Evolutionary conservation across 1,140 invertebrate genomes (phyloP).

Genomic region (Tetranychus cinnabarinus): DNA sequence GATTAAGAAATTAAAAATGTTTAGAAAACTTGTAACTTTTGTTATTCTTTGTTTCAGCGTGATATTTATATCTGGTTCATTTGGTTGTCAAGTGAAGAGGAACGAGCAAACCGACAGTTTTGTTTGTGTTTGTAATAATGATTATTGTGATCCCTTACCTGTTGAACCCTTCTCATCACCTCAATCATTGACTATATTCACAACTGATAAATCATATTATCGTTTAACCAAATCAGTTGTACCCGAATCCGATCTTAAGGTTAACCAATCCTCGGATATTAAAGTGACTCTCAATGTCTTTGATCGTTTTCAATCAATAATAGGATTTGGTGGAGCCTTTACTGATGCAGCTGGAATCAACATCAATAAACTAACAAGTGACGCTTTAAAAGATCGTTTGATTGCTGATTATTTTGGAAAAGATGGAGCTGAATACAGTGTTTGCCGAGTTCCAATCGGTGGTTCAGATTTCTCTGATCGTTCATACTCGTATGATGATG

Average conservation of each 20-base stretch:
- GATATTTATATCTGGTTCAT: too few species aligned
- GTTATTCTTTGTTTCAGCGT: too few species aligned
- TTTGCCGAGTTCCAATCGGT: slow-evolving; percentile 46
- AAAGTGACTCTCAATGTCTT: background rate
- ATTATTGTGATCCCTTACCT: background rate
- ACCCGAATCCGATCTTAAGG: background rate
- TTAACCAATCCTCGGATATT: background rate
- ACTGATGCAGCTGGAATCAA: slow-evolving; percentile 62
- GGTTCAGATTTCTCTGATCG: slow-evolving; percentile 51
- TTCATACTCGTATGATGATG: slow-evolving; percentile 41
- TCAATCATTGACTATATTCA: background rate
- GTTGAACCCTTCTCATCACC: background rate
- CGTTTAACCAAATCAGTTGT: background rate
- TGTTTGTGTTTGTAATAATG: background rate
- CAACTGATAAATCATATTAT: background rate
- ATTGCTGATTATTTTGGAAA: slow-evolving; percentile 20
- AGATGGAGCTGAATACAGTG: background rate
- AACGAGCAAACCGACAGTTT: too few species aligned
- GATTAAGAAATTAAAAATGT: too few species aligned
- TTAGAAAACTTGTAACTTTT: too few species aligned
- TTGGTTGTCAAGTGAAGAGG: too few species aligned
- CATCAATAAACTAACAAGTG: slow-evolving; percentile 31
- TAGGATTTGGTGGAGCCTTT: slow-evolving; percentile 63
- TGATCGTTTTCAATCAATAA: background rate
- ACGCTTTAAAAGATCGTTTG: slow-evolving; percentile 25